Evolutionary conservation across 2,888 invertebrate genomes (phyloP), one percentile per base, ranked within the genome.

Genomic region (Muscina levida): DNA sequence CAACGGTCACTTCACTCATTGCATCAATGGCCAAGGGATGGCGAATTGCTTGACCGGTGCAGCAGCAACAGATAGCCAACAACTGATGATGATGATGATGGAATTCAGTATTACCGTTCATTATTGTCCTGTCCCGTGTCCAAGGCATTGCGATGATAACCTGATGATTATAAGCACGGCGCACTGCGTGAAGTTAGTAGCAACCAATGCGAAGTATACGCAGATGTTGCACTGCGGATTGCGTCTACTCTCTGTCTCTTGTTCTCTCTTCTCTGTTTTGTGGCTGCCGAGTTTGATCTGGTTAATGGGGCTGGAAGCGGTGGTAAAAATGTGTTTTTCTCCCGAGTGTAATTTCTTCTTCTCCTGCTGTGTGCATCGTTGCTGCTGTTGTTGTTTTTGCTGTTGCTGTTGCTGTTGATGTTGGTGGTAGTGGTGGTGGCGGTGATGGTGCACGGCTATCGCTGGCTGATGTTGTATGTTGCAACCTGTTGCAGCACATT

Each of bases 401-500:
- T n/a, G n/a, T n/a, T n/a, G n/a, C n/a, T n/a, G n/a, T n/a, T n/a
- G n/a, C n/a, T 37, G 46, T 72, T 65, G 72, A 70, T 82, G 79
- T 83, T 84, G 78, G n/a, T n/a, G n/a, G n/a, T n/a, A n/a, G n/a
- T n/a, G n/a, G n/a, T n/a, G n/a, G n/a, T n/a, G n/a, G n/a, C n/a
- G n/a, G n/a, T n/a, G n/a, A n/a, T n/a, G n/a, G n/a, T n/a, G 70
- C 79, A 78, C 62, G 74, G 76, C 80, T 77, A 79, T 53, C 81
- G 73, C 39, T 77, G 68, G 70, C 59, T 53, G 80, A 77, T 72
- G 48, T 57, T 15, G 51, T 51, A 79, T 78, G 80, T 82, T 77
- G 84, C 83, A 86, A 87, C 87, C 87, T 86, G 86, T 86, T 86
- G 85, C 83, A 86, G 87, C 86, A 87, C 84, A 87, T 86, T 86